Evolutionary conservation across 2,797 vertebrate species (phyloP).

Genomic region (Dendrocincla tyrannina): DNA sequence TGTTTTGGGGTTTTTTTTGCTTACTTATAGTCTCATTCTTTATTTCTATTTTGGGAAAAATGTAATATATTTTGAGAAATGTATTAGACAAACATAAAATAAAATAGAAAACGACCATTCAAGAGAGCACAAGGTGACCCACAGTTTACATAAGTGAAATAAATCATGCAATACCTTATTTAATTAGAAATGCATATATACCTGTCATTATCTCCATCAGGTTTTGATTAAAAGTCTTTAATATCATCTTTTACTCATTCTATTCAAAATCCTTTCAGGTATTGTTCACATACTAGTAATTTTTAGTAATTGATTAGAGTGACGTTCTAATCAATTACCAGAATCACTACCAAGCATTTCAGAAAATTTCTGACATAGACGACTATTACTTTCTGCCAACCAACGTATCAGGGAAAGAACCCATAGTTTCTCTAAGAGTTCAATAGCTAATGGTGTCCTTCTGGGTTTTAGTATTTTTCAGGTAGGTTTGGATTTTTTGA

Average conservation of each 20-base stretch:
- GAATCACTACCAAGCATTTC: background rate
- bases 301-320: too few relatives aligned
- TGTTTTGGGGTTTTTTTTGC: background rate
- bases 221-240: background rate
- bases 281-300: background rate
- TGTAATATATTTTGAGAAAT: background rate
- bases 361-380: background rate
- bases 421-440: background rate
- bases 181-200: background rate
- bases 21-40: background rate
- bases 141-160: background rate
- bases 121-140: background rate
- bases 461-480: rapidly evolving
- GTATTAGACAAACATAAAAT: background rate
- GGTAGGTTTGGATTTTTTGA: background rate
- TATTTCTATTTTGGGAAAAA: background rate
- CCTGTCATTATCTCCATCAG: background rate
- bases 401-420: background rate
- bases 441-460: background rate
- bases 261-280: background rate
- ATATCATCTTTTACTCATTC: background rate
- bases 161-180: background rate
- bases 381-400: background rate
- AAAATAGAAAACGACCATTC: background rate
- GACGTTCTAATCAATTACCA: background rate